These are phyloP conservation scores for Garra rufa DNA, from an alignment of 2,113 vertebrate genomes.

Conservation along the genomic window DNA sequence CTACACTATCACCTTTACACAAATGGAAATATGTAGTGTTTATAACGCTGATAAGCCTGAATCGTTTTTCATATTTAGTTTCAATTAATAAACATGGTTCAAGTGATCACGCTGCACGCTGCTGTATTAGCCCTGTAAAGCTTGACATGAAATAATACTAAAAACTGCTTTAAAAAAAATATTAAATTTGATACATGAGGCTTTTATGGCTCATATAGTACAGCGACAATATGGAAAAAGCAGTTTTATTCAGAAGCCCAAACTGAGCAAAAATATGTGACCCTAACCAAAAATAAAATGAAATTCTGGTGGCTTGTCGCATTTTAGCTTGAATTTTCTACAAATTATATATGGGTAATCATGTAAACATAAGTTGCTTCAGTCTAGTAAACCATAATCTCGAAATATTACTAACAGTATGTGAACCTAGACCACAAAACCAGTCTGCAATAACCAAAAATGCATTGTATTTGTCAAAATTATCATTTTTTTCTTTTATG, in stretches of 20 bases:
- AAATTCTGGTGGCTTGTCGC: not conserved
- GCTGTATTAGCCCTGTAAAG: not conserved
- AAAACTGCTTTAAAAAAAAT: not conserved
- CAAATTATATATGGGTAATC: no score
- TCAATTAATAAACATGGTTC: not conserved
- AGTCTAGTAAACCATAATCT: no score
- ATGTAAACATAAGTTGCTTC: no score
- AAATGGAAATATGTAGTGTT: not conserved
- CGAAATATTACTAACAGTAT: no score
- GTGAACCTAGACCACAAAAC: no score
- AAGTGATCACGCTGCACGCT: not conserved
- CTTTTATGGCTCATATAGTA: not conserved
- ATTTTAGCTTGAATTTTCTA: no score
- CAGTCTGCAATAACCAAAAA: no score
- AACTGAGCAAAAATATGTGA: no score
- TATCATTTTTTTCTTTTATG: no score
- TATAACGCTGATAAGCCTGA: not conserved
- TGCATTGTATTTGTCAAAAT: no score
- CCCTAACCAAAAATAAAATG: not conserved
- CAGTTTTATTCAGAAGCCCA: no score
- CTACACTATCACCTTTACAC: not conserved
- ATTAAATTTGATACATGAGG: not conserved
- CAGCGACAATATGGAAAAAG: not conserved
- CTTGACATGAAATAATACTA: not conserved
- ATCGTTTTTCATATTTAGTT: not conserved